Evolutionary conservation across 2,113 vertebrate genomes (phyloP).

Genomic region (Aldabrachelys gigantea): DNA sequence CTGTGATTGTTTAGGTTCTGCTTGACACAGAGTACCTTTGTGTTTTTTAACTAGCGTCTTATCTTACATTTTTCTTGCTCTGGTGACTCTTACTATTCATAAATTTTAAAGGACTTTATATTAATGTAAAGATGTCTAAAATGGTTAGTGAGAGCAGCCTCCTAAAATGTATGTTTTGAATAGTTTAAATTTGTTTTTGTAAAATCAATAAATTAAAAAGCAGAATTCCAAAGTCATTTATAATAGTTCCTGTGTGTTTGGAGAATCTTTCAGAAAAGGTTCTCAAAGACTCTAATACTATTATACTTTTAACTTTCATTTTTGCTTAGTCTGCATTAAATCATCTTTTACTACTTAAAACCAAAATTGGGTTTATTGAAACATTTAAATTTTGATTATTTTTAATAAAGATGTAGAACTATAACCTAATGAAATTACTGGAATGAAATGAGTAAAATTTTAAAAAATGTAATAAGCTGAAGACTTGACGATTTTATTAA

Average conservation of each 20-base stretch:
- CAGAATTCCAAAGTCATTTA: background rate
- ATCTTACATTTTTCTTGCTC: background rate
- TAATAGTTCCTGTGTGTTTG: constrained; percentile 42
- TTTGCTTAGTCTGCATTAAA: constrained; percentile 64
- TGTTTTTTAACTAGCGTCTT: background rate
- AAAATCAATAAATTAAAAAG: constrained; percentile 16
- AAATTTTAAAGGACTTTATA: constrained; percentile 8
- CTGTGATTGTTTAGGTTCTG: background rate
- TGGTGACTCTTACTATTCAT: background rate
- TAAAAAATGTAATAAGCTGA: constrained; percentile 62
- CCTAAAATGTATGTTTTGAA: background rate
- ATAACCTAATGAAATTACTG: constrained; percentile 70
- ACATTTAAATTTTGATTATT: constrained; percentile 73
- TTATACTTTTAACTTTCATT: constrained; percentile 64
- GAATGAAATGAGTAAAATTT: constrained; percentile 68
- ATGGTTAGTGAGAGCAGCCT: background rate
- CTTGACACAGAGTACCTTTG: background rate
- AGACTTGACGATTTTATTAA: constrained; percentile 58
- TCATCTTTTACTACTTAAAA: constrained; percentile 67
- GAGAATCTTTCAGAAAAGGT: constrained; percentile 48
- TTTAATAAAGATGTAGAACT: constrained; percentile 76
- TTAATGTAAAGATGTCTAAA: background rate
- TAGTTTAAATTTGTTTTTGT: background rate
- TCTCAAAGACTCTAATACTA: constrained; percentile 34
- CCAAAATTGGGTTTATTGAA: constrained; percentile 72